Percentiles rank a stretch among this genome's conserved stretches.
These are phyloP conservation scores for Eupithecia subfuscata DNA, from an alignment of 2,888 invertebrate genomes.

Conservation along the genomic window DNA sequence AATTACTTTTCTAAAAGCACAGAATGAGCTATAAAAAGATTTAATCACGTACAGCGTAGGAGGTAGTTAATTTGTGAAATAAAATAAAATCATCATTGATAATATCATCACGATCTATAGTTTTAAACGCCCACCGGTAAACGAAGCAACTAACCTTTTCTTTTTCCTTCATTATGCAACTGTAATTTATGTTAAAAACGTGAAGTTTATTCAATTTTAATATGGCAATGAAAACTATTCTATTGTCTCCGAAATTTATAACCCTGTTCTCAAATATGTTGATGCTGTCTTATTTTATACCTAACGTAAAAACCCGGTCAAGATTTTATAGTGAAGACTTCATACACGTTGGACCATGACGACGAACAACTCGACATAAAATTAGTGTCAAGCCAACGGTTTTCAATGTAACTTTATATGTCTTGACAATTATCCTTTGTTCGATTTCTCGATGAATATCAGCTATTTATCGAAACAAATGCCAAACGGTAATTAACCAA, in stretches of 20 bases:
- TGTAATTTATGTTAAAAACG: conserved; percentile 19
- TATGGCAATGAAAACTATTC: conserved; percentile 27
- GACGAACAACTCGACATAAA: background rate
- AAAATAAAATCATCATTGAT: conserved; percentile 40
- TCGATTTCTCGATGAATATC: background rate
- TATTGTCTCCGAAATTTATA: conserved; percentile 26
- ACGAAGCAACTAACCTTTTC: conserved; percentile 20
- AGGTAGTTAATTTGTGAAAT: conserved; percentile 43
- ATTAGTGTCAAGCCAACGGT: background rate
- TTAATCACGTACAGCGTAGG: conserved; percentile 43
- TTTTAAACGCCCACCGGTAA: conserved; percentile 36
- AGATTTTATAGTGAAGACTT: background rate
- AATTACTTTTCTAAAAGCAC: conserved; percentile 38
- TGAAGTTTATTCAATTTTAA: conserved; percentile 19
- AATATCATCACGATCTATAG: conserved; percentile 36
- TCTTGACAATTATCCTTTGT: background rate
- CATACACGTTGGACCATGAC: background rate
- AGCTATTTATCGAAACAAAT: background rate
- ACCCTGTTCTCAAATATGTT: conserved; percentile 22
- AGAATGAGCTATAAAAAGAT: conserved; percentile 41
- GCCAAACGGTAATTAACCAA: background rate
- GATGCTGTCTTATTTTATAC: background rate
- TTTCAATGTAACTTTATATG: background rate
- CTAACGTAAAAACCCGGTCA: background rate
- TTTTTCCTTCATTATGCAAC: conserved; percentile 29